Conservation (phyloP, 1,140 invertebrate species). For the Tyrophagus putrescentiae region DNA sequence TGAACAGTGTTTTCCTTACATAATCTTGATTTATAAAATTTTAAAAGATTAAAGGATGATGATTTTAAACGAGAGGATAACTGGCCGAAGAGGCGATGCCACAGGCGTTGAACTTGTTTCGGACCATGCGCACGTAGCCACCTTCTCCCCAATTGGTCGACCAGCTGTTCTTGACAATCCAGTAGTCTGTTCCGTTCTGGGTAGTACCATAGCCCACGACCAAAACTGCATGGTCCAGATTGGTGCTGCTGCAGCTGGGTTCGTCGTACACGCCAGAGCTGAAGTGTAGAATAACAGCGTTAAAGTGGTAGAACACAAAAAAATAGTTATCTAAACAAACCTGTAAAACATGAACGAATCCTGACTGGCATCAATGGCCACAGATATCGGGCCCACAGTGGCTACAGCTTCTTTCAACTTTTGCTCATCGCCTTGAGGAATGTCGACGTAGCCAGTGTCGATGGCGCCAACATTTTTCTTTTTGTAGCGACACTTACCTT, state of each 20-base stretch:
- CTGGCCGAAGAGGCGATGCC: slow-evolving; percentile 62
- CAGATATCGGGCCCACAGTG: slow-evolving; percentile 35
- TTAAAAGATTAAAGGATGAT: no score
- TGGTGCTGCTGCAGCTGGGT: background rate
- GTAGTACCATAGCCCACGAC: slow-evolving; percentile 35
- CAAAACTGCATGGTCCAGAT: slow-evolving; percentile 36
- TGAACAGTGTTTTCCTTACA: no score
- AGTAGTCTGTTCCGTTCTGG: slow-evolving; percentile 31
- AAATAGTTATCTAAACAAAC: no score
- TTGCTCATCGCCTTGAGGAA: slow-evolving; percentile 33
- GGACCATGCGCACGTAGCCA: slow-evolving; percentile 76
- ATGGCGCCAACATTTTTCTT: slow-evolving; percentile 39
- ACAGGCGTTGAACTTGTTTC: slow-evolving; percentile 72
- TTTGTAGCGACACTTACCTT: slow-evolving; percentile 35
- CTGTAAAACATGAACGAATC: slow-evolving; percentile 33
- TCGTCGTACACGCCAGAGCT: background rate
- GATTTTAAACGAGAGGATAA: slow-evolving; percentile 35
- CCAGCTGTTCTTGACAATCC: slow-evolving; percentile 44
- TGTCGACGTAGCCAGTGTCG: slow-evolving; percentile 37
- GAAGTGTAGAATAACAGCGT: slow-evolving; percentile 18
- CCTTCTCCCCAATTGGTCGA: slow-evolving; percentile 67
- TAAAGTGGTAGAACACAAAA: no score
- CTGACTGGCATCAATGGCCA: slow-evolving; percentile 37
- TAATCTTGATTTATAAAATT: no score
- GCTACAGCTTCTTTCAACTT: slow-evolving; percentile 32